Evolutionary conservation across 2,113 vertebrate genomes (phyloP).

Genomic region (Callopanchax toddi): DNA sequence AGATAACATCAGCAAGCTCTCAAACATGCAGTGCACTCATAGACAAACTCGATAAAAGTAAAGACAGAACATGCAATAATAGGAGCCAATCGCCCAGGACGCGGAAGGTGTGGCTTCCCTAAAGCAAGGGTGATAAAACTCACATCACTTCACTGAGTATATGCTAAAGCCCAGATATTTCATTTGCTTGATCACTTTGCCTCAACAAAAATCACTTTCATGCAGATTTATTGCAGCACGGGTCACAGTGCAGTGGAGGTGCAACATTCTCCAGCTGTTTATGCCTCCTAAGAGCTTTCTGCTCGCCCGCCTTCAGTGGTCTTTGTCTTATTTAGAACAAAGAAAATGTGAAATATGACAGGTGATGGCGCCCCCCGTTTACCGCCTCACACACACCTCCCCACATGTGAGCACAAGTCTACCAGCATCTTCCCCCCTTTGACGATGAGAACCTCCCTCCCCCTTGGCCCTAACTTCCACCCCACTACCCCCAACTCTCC

Average conservation of each 20-base stretch:
- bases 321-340: slow-evolving; percentile 77
- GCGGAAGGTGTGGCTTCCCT: slow-evolving; percentile 61
- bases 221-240: slow-evolving; percentile 72
- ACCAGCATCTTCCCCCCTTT: slow-evolving; percentile 53
- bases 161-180: slow-evolving; percentile 75
- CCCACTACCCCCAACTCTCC: slow-evolving; percentile 36
- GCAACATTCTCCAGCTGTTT: slow-evolving; percentile 76
- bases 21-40: slow-evolving; percentile 31
- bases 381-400: slow-evolving; percentile 73
- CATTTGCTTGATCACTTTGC: slow-evolving; percentile 83
- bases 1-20: slow-evolving; percentile 40
- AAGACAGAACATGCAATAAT: slow-evolving; percentile 66
- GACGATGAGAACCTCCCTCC: slow-evolving; percentile 20
- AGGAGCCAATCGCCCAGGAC: slow-evolving; percentile 73
- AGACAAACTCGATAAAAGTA: slow-evolving; percentile 26
- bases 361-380: slow-evolving; percentile 71
- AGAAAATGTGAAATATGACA: slow-evolving; percentile 77
- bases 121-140: slow-evolving; percentile 74
- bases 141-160: slow-evolving; percentile 68
- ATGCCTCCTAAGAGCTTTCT: slow-evolving; percentile 73
- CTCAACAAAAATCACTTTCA: slow-evolving; percentile 74
- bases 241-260: slow-evolving; percentile 74
- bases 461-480: slow-evolving; percentile 2
- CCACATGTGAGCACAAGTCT: slow-evolving; percentile 74
- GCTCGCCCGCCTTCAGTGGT: slow-evolving; percentile 59